Percentiles rank a stretch among this genome's conserved stretches.
Conservation (phyloP, 2,797 vertebrate genomes). For the Gymnopithys bicolor region DNA sequence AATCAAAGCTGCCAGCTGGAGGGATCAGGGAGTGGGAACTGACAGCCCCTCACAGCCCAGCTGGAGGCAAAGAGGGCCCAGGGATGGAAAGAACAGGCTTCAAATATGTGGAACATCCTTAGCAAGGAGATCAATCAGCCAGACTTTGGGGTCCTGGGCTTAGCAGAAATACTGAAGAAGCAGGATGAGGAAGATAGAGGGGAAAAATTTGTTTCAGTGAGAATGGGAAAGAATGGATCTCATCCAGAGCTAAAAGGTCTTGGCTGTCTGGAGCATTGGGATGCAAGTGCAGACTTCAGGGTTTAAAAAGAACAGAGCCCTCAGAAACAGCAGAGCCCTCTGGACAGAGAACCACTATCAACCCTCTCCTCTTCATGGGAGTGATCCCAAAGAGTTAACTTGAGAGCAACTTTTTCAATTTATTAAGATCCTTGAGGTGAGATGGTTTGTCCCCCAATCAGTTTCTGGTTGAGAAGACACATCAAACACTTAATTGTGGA, state of each 20-base stretch:
- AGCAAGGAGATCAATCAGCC: background rate
- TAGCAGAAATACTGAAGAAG: background rate
- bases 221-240: rapidly evolving
- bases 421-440: background rate
- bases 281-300: background rate
- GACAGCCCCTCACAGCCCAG: background rate
- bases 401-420: background rate
- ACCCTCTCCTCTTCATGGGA: background rate
- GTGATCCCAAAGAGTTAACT: background rate
- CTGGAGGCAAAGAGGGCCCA: background rate
- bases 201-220: background rate
- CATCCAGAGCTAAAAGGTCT: background rate
- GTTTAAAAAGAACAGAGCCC: background rate
- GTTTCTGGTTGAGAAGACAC: background rate
- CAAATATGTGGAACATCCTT: background rate
- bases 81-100: background rate
- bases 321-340: background rate
- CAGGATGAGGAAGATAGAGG: background rate
- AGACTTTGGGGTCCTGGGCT: background rate
- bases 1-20: background rate
- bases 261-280: rapidly evolving
- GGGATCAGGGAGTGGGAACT: background rate
- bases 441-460: background rate
- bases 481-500: background rate
- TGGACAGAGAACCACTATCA: background rate